phyloP scores from a whole-genome alignment of 92 coral and sea anemone genomes.

The Nematostella vectensis region DNA sequence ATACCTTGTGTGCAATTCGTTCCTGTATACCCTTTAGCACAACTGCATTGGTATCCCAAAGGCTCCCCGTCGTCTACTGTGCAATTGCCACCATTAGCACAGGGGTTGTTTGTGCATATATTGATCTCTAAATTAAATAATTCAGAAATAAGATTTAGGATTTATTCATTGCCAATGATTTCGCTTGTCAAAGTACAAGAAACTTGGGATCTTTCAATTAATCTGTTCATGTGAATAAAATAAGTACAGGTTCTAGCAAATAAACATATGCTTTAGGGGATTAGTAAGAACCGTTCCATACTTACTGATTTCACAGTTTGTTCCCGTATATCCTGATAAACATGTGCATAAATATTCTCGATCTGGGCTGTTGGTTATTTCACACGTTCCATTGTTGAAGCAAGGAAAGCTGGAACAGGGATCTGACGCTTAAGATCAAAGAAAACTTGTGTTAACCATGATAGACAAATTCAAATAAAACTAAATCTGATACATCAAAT shows the following conservation, averaged over 20 bases:
- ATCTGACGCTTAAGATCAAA: background rate
- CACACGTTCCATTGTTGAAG: background rate
- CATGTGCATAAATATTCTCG: background rate
- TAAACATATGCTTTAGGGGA: too few relatives aligned
- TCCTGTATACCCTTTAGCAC: background rate
- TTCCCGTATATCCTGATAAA: background rate
- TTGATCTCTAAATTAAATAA: background rate
- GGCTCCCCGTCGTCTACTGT: background rate
- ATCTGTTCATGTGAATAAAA: too few relatives aligned
- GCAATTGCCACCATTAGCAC: background rate
- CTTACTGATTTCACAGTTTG: slow-evolving; percentile 1
- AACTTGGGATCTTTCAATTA: too few relatives aligned
- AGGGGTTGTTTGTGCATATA: background rate
- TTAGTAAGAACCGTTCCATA: too few relatives aligned
- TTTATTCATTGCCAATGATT: too few relatives aligned
- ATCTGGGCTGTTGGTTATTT: background rate
- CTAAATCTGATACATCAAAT: too few relatives aligned
- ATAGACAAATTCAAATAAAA: too few relatives aligned
- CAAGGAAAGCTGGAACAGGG: slow-evolving; percentile 2
- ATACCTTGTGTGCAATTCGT: slow-evolving; percentile 1
- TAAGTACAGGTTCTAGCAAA: too few relatives aligned
- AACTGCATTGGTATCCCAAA: background rate
- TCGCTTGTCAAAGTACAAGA: too few relatives aligned
- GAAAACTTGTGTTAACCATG: too few relatives aligned
- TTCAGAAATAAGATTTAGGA: too few relatives aligned